Percentiles rank a stretch among this genome's conserved stretches.
Evolutionary conservation across 2,113 vertebrate species (phyloP).

Genomic region (Chionomys nivalis): DNA sequence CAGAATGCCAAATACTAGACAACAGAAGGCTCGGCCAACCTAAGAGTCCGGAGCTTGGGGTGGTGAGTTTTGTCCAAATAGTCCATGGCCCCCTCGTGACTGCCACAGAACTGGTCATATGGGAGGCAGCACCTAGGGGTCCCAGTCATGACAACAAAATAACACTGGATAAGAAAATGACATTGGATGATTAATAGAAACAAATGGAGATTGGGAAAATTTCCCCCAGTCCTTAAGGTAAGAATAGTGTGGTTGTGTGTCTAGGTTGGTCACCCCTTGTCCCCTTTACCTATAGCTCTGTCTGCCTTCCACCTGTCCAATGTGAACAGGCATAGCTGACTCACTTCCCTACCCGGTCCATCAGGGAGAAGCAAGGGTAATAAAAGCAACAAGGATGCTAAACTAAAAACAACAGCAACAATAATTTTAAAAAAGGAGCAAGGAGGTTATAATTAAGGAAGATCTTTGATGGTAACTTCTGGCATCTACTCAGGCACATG

Average conservation of each 20-base stretch:
- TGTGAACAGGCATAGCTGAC: neutral
- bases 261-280: neutral
- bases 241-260: neutral
- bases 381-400: rapidly evolving
- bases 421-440: neutral
- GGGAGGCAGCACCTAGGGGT: neutral
- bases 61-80: neutral
- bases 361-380: neutral
- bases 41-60: neutral
- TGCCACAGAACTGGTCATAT: neutral
- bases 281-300: too few relatives aligned
- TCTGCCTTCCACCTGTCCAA: neutral
- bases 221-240: neutral
- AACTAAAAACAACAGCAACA: neutral
- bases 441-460: neutral
- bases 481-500: neutral
- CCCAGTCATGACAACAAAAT: neutral
- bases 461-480: neutral
- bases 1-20: rapidly evolving
- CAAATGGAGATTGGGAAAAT: rapidly evolving
- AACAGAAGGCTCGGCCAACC: neutral
- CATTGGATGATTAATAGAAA: neutral
- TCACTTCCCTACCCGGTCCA: too few relatives aligned
- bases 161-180: neutral
- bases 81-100: neutral